Conservation (phyloP, 2,888 invertebrate genomes). For the Archips crataeganus region DNA sequence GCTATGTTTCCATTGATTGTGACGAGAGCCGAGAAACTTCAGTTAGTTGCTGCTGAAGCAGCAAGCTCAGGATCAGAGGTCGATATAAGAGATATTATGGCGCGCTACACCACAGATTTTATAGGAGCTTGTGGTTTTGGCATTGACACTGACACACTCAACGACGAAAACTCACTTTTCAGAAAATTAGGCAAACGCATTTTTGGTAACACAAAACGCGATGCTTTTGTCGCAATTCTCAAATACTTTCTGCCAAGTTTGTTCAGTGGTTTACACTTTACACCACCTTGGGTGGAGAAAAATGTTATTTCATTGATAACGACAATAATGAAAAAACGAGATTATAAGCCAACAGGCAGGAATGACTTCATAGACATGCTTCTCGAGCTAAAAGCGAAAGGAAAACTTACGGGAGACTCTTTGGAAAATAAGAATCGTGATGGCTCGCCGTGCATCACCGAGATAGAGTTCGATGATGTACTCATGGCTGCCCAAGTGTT, state of each 20-base stretch:
- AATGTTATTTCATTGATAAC: conserved; percentile 34
- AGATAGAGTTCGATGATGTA: conserved; percentile 43
- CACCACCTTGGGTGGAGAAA: conserved; percentile 4
- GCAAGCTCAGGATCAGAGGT: conserved; percentile 24
- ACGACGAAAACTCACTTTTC: conserved; percentile 47
- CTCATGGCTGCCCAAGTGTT: conserved; percentile 50
- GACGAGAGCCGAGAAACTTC: conserved; percentile 45
- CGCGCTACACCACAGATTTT: conserved; percentile 48
- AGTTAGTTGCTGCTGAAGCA: conserved; percentile 27
- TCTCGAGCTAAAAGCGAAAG: conserved; percentile 48
- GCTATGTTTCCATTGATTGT: conserved; percentile 51
- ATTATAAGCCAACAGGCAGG: conserved; percentile 47
- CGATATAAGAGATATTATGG: conserved; percentile 44
- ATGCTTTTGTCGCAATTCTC: conserved; percentile 18
- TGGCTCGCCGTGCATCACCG: conserved; percentile 41
- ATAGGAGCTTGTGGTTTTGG: conserved; percentile 49
- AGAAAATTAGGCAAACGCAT: conserved; percentile 46
- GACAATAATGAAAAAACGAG: conserved; percentile 43
- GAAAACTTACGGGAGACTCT: conserved; percentile 45
- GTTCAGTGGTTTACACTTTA: conserved; percentile 3
- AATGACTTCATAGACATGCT: conserved; percentile 53
- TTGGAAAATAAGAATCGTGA: conserved; percentile 45
- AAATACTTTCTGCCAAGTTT: conserved; percentile 24
- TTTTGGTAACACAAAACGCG: conserved; percentile 36
- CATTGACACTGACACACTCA: conserved; percentile 45